Evolutionary conservation across 1,140 invertebrate genomes (phyloP).

Genomic region (Cylas formicarius): DNA sequence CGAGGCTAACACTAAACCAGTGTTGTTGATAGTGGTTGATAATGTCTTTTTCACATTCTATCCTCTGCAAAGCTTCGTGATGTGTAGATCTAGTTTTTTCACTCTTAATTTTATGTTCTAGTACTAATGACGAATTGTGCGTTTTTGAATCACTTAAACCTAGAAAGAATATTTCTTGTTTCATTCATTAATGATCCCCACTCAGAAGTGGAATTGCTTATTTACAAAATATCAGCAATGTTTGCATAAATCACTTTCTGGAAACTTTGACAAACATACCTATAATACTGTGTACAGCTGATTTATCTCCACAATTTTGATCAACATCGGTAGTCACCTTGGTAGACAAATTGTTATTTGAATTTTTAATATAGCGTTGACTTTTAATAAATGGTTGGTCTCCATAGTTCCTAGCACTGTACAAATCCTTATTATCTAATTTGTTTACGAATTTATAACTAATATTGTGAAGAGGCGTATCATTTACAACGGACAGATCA

Average conservation of each 20-base stretch:
- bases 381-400: slow-evolving; percentile 16
- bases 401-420: slow-evolving; percentile 21
- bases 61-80: slow-evolving; percentile 39
- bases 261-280: slow-evolving; percentile 20
- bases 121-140: slow-evolving; percentile 21
- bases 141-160: slow-evolving; percentile 28
- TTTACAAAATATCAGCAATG: not conserved
- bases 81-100: slow-evolving; percentile 25
- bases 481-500: slow-evolving; percentile 15
- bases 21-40: slow-evolving; percentile 40
- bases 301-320: slow-evolving; percentile 28
- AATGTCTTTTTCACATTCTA: slow-evolving; percentile 33
- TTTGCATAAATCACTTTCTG: not conserved
- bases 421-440: slow-evolving; percentile 19
- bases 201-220: not conserved
- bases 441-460: slow-evolving; percentile 18
- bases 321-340: slow-evolving; percentile 6
- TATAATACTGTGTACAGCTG: slow-evolving; percentile 39
- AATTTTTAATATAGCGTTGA: not conserved
- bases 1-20: slow-evolving; percentile 40
- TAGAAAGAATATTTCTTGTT: slow-evolving; percentile 19
- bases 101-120: slow-evolving; percentile 26
- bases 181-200: too few species aligned
- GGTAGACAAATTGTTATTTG: not conserved
- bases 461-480: slow-evolving; percentile 16